Percentiles rank a stretch among this genome's conserved stretches.
Conservation (phyloP, 2,113 vertebrate species). For the Gymnocephalus cernua region DNA sequence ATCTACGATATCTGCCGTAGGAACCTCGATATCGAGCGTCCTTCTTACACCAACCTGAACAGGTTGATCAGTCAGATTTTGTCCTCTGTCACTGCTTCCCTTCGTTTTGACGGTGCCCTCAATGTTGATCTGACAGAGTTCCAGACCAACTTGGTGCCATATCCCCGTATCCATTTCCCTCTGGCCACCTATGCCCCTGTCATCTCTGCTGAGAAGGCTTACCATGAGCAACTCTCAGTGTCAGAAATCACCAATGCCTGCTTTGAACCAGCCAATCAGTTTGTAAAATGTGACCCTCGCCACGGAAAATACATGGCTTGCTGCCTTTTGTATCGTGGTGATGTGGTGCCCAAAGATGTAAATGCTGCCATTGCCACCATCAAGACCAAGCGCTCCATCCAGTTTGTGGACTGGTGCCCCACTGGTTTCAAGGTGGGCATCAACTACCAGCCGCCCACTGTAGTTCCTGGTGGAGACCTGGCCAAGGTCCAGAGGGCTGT, state of each 20-base stretch:
- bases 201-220: constrained; percentile 14
- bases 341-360: too few relatives aligned
- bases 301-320: too few relatives aligned
- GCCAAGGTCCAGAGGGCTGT: too few relatives aligned
- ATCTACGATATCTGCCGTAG: constrained; percentile 88
- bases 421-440: too few relatives aligned
- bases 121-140: constrained; percentile 92
- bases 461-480: too few relatives aligned
- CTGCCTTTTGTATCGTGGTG: too few relatives aligned
- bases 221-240: not conserved
- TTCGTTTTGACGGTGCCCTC: constrained; percentile 89
- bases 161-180: constrained; percentile 81
- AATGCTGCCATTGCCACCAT: too few relatives aligned
- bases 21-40: constrained; percentile 86
- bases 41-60: constrained; percentile 86
- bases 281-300: too few relatives aligned
- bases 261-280: too few relatives aligned
- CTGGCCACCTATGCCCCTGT: constrained; percentile 81
- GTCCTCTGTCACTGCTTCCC: constrained; percentile 83
- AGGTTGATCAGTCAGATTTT: constrained; percentile 80
- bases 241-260: not conserved
- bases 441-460: too few relatives aligned
- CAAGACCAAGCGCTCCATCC: too few relatives aligned
- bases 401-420: too few relatives aligned
- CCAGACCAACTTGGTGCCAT: constrained; percentile 84